Evolutionary conservation across 2,113 vertebrate species (phyloP).

Genomic region (Panthera tigris): DNA sequence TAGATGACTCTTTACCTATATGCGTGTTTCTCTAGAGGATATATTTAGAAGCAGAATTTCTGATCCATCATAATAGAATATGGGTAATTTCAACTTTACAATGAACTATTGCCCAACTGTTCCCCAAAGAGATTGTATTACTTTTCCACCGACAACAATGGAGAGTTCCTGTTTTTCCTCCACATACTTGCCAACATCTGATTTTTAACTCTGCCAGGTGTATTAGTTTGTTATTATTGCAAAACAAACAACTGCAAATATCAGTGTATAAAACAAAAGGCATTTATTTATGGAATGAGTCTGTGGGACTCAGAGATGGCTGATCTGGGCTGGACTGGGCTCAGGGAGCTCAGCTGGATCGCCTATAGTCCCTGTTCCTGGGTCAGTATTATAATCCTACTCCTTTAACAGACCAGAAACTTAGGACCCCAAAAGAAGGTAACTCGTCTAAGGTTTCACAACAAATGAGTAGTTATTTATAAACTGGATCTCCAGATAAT

Average conservation of each 20-base stretch:
- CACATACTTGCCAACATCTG: not conserved
- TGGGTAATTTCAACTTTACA: not conserved
- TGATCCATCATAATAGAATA: not conserved
- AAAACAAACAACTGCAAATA: not conserved
- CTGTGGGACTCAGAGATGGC: not conserved
- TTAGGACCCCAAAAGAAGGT: not conserved
- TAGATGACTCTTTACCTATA: not conserved
- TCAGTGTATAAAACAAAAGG: not conserved
- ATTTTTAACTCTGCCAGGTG: not conserved
- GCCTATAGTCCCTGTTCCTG: not conserved
- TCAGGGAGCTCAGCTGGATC: not conserved
- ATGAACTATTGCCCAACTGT: not conserved
- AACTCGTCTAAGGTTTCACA: not conserved
- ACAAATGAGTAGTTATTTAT: not conserved
- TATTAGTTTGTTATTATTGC: not conserved
- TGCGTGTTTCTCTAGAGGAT: not conserved
- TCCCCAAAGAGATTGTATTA: not conserved
- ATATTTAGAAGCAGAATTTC: not conserved
- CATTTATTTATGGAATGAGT: not conserved
- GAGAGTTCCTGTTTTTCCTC: not conserved
- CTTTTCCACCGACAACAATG: not conserved
- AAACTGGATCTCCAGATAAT: not conserved
- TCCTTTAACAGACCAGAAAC: not conserved
- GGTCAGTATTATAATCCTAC: not conserved
- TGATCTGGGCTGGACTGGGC: not conserved